Evolutionary conservation across 2,113 vertebrate species (phyloP).

Genomic region (Colinus virginianus): DNA sequence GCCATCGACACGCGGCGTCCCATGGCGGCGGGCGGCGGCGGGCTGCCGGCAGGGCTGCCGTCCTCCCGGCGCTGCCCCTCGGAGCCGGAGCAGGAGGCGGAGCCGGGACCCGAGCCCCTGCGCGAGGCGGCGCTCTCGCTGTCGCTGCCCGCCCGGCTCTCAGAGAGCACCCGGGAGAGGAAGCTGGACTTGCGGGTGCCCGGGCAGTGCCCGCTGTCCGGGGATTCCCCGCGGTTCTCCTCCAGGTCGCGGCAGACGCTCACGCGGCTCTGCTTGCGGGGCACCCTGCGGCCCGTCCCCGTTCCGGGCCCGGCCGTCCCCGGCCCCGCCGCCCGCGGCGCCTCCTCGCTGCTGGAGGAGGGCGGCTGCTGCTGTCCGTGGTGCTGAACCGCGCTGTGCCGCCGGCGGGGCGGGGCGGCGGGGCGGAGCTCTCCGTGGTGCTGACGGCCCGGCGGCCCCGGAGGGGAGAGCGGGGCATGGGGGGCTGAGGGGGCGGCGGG

Average conservation of each 20-base stretch:
- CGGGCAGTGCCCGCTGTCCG: constrained; percentile 78
- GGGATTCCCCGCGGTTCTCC: constrained; percentile 79
- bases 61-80: constrained; percentile 76
- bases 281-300: not conserved
- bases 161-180: constrained; percentile 84
- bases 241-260: constrained; percentile 79
- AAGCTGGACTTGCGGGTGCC: constrained; percentile 85
- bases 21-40: constrained; percentile 69
- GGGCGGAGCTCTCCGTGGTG: constrained; percentile 57
- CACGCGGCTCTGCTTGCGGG: constrained; percentile 79
- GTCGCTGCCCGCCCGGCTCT: constrained; percentile 76
- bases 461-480: not conserved
- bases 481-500: not conserved
- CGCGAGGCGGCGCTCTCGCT: constrained; percentile 78
- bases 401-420: not conserved
- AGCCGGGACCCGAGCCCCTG: constrained; percentile 70
- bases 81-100: constrained; percentile 72
- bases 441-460: constrained; percentile 41
- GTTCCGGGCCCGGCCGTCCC: constrained; percentile 74
- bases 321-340: constrained; percentile 73
- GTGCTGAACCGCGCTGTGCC: constrained; percentile 64
- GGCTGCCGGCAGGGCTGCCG: constrained; percentile 76
- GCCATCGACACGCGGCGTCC: constrained; percentile 91
- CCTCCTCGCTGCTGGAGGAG: constrained; percentile 77
- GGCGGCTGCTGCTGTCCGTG: constrained; percentile 57